Conservation (phyloP, 2,113 vertebrate species). For the Petroica traversi region DNA sequence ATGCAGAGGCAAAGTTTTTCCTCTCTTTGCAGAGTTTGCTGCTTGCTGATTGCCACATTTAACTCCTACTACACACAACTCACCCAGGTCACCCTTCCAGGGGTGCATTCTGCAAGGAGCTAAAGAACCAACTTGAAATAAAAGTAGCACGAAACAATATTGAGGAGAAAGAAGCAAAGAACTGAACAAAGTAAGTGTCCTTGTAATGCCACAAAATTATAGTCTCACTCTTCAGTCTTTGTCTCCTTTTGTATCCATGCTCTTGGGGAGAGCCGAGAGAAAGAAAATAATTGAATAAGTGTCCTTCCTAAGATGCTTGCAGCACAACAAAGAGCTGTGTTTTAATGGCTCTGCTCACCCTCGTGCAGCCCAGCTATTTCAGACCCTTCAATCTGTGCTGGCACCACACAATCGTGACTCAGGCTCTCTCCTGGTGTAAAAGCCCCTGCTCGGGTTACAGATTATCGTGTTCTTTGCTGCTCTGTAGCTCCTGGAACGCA, state of each 20-base stretch:
- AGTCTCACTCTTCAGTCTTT: background rate
- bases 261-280: background rate
- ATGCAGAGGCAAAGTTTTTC: background rate
- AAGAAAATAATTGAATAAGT: background rate
- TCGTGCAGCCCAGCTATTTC: background rate
- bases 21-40: background rate
- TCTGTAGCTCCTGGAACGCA: background rate
- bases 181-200: background rate
- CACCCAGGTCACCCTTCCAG: background rate
- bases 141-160: background rate
- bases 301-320: background rate
- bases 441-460: background rate
- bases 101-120: background rate
- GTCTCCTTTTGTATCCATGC: background rate
- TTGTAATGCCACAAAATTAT: background rate
- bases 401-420: background rate
- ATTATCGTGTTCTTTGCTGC: background rate
- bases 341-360: background rate
- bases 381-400: background rate
- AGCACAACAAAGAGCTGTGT: background rate
- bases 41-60: background rate
- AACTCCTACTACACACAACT: background rate
- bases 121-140: background rate
- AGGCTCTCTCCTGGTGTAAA: background rate
- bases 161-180: background rate